Evolutionary conservation across 2,888 invertebrate species (phyloP).

Genomic region (Tetropium fuscum): DNA sequence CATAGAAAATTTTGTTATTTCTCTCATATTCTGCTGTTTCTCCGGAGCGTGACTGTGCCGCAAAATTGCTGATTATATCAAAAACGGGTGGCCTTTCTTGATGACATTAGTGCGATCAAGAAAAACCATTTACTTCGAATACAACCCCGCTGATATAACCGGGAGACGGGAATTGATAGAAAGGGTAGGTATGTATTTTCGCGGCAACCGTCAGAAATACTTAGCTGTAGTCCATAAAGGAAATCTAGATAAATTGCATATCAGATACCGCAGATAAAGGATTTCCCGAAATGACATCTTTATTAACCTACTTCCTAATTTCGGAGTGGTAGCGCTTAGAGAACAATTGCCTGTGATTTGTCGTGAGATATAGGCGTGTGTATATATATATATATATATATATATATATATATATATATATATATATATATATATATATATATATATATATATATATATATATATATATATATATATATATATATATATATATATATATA

Average conservation of each 20-base stretch:
- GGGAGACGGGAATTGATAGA: constrained; percentile 20
- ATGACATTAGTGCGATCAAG: constrained; percentile 36
- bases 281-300: not conserved
- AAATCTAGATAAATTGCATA: constrained; percentile 16
- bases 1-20: constrained; percentile 15
- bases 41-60: constrained; percentile 30
- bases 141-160: constrained; percentile 21
- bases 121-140: constrained; percentile 35
- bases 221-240: not conserved
- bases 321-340: not conserved
- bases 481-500: no score
- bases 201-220: constrained; percentile 10
- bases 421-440: no score
- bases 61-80: constrained; percentile 37
- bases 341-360: not conserved
- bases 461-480: no score
- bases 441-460: no score
- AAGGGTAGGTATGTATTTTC: constrained; percentile 15
- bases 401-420: no score
- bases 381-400: no score
- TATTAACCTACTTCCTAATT: constrained; percentile 1
- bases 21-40: constrained; percentile 14
- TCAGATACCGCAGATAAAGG: not conserved
- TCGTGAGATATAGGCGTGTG: constrained; percentile 2
- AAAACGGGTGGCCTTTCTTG: constrained; percentile 36